Conservation (phyloP, 2,797 vertebrate species). For the Pangasius larnaudii region DNA sequence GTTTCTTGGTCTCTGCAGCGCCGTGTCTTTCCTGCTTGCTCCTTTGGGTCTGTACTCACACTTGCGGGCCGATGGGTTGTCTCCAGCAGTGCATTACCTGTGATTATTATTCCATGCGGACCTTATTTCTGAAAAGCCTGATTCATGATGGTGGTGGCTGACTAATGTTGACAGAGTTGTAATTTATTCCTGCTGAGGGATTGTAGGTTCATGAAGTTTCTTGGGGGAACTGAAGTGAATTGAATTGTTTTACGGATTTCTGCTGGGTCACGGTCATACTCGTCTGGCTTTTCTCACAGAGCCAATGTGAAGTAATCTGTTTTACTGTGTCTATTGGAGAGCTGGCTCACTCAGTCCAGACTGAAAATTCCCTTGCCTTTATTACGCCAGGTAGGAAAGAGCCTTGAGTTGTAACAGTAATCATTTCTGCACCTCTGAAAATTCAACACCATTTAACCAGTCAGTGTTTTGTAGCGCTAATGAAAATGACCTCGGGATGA, state of each 20-base stretch:
- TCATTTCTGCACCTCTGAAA: neutral
- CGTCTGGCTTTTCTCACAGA: slow-evolving; percentile 11
- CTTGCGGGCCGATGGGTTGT: slow-evolving; percentile 12
- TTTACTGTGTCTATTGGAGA: slow-evolving; percentile 7
- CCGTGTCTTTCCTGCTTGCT: slow-evolving; percentile 20
- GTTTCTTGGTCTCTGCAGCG: slow-evolving; percentile 25
- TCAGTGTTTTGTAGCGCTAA: slow-evolving; percentile 21
- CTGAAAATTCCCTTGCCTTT: slow-evolving; percentile 2
- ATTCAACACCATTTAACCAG: slow-evolving; percentile 11
- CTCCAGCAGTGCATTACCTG: slow-evolving; percentile 35
- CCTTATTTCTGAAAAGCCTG: slow-evolving; percentile 41
- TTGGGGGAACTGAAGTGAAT: neutral
- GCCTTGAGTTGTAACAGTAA: slow-evolving; percentile 2
- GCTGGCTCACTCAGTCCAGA: neutral
- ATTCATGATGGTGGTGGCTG: slow-evolving; percentile 34
- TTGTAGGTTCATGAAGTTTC: slow-evolving; percentile 12
- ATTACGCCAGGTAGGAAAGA: slow-evolving; percentile 10
- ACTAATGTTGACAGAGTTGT: slow-evolving; percentile 22
- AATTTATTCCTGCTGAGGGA: slow-evolving; percentile 30
- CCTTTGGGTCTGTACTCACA: slow-evolving; percentile 21
- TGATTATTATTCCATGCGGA: slow-evolving; percentile 36
- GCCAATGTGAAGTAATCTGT: slow-evolving; percentile 24
- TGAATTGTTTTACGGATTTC: slow-evolving; percentile 32
- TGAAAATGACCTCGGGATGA: slow-evolving; percentile 49
- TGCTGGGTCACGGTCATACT: neutral